These are phyloP conservation scores for Gopherus flavomarginatus DNA, from an alignment of 2,113 vertebrate species.

Conservation along the genomic window DNA sequence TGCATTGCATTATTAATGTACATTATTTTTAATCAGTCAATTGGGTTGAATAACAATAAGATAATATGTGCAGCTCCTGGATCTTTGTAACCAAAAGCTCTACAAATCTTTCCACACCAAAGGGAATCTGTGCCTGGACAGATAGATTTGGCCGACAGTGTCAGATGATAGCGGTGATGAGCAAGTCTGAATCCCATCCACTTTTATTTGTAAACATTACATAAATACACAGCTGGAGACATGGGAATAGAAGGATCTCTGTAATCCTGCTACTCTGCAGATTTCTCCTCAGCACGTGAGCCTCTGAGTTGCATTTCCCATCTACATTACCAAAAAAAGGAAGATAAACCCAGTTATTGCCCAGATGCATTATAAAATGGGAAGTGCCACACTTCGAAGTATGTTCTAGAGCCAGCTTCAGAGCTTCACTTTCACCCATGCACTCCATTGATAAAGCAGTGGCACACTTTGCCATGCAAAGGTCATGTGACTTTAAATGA, in stretches of 20 bases:
- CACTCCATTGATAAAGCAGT: neutral
- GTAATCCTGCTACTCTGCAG: constrained; percentile 16
- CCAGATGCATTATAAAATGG: constrained; percentile 33
- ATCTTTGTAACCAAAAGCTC: neutral
- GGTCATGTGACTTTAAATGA: neutral
- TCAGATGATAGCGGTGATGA: neutral
- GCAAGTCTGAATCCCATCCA: neutral
- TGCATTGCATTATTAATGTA: neutral
- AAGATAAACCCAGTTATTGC: neutral
- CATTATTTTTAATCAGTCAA: neutral
- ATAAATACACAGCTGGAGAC: neutral
- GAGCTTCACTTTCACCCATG: neutral
- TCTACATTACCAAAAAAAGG: neutral
- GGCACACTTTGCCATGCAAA: neutral
- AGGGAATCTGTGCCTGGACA: neutral
- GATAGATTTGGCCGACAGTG: neutral
- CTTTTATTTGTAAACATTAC: neutral
- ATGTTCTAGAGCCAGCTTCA: neutral
- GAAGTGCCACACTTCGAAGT: neutral
- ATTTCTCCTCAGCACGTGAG: neutral
- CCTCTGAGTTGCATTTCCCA: constrained; percentile 15
- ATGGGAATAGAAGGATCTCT: neutral
- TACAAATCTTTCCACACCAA: neutral
- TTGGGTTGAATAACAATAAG: neutral
- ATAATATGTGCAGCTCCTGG: neutral